These are phyloP conservation scores for Xerus inauris DNA, from an alignment of 2,113 vertebrate species.

Conservation along the genomic window DNA sequence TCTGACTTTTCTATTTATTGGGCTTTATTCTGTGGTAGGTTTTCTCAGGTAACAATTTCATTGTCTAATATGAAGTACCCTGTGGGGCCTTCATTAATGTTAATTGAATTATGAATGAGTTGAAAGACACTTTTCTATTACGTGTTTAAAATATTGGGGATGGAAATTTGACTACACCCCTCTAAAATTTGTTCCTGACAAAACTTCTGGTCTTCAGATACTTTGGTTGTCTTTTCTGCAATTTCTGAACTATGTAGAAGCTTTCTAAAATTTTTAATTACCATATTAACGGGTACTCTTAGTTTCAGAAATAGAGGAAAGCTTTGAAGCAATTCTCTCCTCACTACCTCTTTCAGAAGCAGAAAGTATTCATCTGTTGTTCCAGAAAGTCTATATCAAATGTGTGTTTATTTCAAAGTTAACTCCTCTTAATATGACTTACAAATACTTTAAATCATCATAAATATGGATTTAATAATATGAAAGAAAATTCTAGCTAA, in stretches of 20 bases:
- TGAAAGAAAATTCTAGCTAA: slow-evolving; percentile 38
- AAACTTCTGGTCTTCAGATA: neutral
- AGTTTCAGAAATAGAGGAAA: neutral
- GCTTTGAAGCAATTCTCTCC: neutral
- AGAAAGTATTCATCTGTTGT: neutral
- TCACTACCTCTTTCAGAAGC: neutral
- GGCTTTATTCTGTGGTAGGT: neutral
- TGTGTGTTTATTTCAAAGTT: neutral
- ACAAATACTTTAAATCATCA: neutral
- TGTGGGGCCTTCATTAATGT: neutral
- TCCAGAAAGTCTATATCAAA: neutral
- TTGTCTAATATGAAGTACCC: neutral
- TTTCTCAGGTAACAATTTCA: slow-evolving; percentile 1
- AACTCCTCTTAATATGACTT: neutral
- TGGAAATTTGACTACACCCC: neutral
- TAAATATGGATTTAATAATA: neutral
- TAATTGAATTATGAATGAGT: slow-evolving; percentile 3
- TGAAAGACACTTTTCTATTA: neutral
- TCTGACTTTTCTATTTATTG: neutral
- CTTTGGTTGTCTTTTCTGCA: neutral
- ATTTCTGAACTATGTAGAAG: neutral
- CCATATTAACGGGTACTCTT: neutral
- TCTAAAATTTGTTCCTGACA: neutral
- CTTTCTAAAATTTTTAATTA: neutral
- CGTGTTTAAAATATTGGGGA: neutral